Base-by-base conservation (phyloP, 23 tunicate genomes). In the Trididemnum clinides region DNA sequence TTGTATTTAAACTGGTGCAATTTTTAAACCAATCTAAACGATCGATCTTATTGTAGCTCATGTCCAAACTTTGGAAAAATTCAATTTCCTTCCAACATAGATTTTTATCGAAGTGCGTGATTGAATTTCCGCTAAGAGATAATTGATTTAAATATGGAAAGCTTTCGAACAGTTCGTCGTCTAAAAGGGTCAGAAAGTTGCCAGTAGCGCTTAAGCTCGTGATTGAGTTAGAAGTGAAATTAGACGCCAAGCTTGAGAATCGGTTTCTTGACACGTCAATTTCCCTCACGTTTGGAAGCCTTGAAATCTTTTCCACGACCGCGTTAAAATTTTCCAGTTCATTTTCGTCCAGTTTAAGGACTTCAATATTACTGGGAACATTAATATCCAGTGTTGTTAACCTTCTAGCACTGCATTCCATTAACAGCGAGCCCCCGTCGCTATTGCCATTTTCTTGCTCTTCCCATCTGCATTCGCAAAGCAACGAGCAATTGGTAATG, bases 81-180 rank as follows among this genome's bases (percentile, higher is more conserved):
- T 34, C 26, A 15, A 15, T 37, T 26, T 51, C 26, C 7, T 2
- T 7, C 5, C 18, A 28, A 37, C 83, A 78, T 3, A 51, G 2
- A 10, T 23, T 54, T 26, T 78, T 25, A 1, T 32, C 64, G 6
- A 70, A 38, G 5, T 26, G 2, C 10, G n/a, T 21, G 2, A 83
- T 44, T 29, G 28, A 4, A 29, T 83, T 83, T 27, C 37, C 19
- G 7, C 4, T 15, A 7, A 83, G 6, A 6, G 78, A 38, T 18
- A 83, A 20, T 6, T 69, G 12, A 3, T 25, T 69, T 28, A 69
- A 28, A 28, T 83, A 38, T 3, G 87, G 87, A 69, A 83, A 83
- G 25, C 38, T 30, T 18, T 1, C 3, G 26, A 83, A 66, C 23
- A 38, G 4, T 2, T 34, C 15, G 3, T 5, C 64, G 2, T 64